Conservation (phyloP, 2,888 invertebrate genomes). For the Drosophila dives region DNA sequence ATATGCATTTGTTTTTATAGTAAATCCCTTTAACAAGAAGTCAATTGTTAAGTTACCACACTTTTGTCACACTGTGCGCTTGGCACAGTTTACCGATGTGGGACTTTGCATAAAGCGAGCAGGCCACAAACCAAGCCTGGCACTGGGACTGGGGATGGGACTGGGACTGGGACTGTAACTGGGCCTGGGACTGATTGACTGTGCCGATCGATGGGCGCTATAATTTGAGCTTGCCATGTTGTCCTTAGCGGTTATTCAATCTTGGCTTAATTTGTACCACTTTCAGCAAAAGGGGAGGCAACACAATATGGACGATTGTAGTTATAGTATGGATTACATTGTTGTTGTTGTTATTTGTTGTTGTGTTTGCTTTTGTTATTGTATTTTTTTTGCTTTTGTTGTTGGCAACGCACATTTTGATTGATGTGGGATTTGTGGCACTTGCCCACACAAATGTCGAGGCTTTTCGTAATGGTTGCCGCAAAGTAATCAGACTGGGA, state of each 20-base stretch:
- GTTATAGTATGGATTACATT: background rate
- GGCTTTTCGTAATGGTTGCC: constrained; percentile 17
- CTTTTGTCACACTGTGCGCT: constrained; percentile 25
- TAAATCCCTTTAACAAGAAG: background rate
- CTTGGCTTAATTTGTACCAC: constrained; percentile 66
- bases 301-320: background rate
- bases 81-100: constrained; percentile 21
- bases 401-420: constrained; percentile 60
- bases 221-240: constrained; percentile 56
- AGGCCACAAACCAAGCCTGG: background rate
- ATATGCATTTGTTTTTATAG: no score
- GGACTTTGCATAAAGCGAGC: constrained; percentile 17
- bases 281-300: background rate
- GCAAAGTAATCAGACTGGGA: background rate
- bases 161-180: background rate
- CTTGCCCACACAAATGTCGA: constrained; percentile 53
- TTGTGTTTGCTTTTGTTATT: constrained; percentile 17
- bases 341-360: background rate
- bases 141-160: background rate
- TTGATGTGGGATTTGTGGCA: constrained; percentile 82
- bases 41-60: background rate
- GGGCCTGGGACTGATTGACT: constrained; percentile 30
- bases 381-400: constrained; percentile 15
- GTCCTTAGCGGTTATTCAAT: constrained; percentile 75
- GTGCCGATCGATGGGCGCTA: constrained; percentile 54